Evolutionary conservation across 2,797 vertebrate genomes (phyloP), one percentile per base, ranked within the genome.

Genomic region (Spondyliosoma cantharus): DNA sequence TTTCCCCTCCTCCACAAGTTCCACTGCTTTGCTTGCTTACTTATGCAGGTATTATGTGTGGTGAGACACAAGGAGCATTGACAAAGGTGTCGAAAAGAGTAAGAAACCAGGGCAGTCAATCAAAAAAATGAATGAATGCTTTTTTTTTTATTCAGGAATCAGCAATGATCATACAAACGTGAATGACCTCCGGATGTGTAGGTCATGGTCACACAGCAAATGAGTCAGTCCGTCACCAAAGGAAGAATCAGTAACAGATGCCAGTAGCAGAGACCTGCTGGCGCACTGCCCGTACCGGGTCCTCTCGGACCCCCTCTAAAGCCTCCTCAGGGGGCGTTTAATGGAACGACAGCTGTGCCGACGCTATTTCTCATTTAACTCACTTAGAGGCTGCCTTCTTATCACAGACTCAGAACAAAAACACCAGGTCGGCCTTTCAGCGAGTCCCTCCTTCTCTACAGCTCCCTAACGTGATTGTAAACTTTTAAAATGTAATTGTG

Each of bases 311-410:
- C 90, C 58, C 81, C 77, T 83, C 77, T 69, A 74, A 90, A 86
- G 76, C 78, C 80, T 89, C 91, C 90, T 88, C 45, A 7, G 90
- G 90, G 91, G 89, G 82, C 27, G 49, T 87, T 90, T 92, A 93
- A 90, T 93, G 90, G 90, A 93, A 92, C 92, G 90, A 93, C 92
- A 93, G 93, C 93, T 94, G 93, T 90, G 93, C 89, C 50, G 63
- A 89, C 29, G 89, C 86, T 88, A 91, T 93, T 94, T 91, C 87
- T 93, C 92, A 94, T 94, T 92, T 92, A 92, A 89, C 87, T 92
- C 90, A 94, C 90, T 94, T 93, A 94, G 83, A 89, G 80, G 42
- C 74, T 74, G 84, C 82, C 90, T 90, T 92, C 92, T 94, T 92
- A 93, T 92, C 90, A 90, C 72, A 76, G 69, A 60, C 93, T 81